These are phyloP conservation scores for Limosa lapponica DNA, from an alignment of 2,797 vertebrate species.

Conservation along the genomic window DNA sequence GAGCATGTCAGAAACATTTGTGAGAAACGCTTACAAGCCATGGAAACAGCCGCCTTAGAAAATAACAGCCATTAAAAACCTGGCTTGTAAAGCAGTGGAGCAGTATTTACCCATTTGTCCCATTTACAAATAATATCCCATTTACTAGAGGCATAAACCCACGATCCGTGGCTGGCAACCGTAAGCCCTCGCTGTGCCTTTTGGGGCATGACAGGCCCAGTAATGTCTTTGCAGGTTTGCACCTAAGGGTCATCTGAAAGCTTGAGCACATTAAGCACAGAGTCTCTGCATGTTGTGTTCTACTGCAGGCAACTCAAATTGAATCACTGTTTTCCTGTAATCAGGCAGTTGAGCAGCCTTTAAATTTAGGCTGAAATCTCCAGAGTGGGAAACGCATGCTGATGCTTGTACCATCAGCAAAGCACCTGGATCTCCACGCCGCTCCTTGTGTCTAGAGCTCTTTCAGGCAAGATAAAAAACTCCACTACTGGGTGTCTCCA, in stretches of 20 bases:
- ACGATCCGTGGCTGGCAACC: not conserved
- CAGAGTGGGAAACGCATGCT: fast-evolving
- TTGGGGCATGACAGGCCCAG: not conserved
- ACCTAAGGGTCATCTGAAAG: not conserved
- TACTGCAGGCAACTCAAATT: not conserved
- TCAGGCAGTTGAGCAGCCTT: not conserved
- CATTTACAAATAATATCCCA: not conserved
- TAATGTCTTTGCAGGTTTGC: not conserved
- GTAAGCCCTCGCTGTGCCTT: fast-evolving
- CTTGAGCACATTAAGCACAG: not conserved
- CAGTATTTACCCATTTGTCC: not conserved
- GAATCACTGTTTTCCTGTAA: not conserved
- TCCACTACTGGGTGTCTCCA: not conserved
- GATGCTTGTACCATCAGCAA: not conserved
- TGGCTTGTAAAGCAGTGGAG: not conserved
- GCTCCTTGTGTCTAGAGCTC: not conserved
- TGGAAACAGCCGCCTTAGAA: slow-evolving; percentile 9
- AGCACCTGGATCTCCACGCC: fast-evolving
- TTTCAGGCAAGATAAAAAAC: not conserved
- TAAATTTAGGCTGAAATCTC: not conserved
- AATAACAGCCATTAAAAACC: slow-evolving; percentile 16
- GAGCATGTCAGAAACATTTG: not conserved
- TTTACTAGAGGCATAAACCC: not conserved
- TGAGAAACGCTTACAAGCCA: slow-evolving; percentile 19
- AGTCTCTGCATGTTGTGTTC: not conserved